Conservation (phyloP, 92 coral and sea anemone species). For the Phenganax stokvisi region DNA sequence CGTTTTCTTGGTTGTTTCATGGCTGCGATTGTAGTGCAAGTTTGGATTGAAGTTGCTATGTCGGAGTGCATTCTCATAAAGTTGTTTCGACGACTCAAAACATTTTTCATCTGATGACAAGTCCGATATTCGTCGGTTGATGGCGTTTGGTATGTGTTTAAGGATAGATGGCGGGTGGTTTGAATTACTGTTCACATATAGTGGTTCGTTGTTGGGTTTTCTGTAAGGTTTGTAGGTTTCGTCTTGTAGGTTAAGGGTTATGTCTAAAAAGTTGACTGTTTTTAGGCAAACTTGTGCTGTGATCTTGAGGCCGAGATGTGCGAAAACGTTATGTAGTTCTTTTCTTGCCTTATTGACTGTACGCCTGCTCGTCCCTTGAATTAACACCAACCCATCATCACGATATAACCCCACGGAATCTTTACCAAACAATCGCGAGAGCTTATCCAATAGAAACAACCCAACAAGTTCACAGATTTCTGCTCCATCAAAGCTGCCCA, state of each 20-base stretch:
- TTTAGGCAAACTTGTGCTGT: background rate
- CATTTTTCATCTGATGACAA: background rate
- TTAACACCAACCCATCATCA: slow-evolving; percentile 25
- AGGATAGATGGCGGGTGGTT: background rate
- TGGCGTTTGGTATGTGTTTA: background rate
- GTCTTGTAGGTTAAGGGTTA: slow-evolving; percentile 15
- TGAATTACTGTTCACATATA: background rate
- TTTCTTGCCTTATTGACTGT: slow-evolving; percentile 34
- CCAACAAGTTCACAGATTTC: slow-evolving; percentile 32
- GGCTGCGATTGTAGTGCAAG: background rate
- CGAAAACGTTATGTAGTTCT: slow-evolving; percentile 17
- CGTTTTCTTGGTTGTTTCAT: background rate
- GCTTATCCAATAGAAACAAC: slow-evolving; percentile 14
- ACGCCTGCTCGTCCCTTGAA: slow-evolving; percentile 25
- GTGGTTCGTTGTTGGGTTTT: background rate
- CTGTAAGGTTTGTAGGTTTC: slow-evolving; percentile 19
- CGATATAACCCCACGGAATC: slow-evolving; percentile 28
- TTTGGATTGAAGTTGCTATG: background rate
- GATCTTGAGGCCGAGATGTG: no score
- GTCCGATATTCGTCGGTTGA: background rate
- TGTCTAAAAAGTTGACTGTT: background rate
- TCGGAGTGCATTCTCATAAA: background rate
- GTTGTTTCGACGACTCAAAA: background rate
- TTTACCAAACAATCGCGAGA: slow-evolving; percentile 12
- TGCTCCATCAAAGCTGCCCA: slow-evolving; percentile 43